These are phyloP conservation scores for Leucopsar rothschildi DNA, from an alignment of 2,113 vertebrate species.

Conservation along the genomic window DNA sequence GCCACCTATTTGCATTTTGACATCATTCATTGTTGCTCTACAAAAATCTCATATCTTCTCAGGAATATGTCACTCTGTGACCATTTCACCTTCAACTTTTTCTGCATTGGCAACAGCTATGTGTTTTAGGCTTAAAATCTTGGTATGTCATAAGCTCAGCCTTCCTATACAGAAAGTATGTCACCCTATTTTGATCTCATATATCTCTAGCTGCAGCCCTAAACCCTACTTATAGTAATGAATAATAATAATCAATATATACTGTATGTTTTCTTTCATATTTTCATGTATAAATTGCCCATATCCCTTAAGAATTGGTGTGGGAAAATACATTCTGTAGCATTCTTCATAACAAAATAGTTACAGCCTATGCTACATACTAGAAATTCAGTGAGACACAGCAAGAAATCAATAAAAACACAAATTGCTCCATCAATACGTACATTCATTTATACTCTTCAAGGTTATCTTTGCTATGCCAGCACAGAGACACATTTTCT, in stretches of 20 bases:
- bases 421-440: constrained; percentile 78
- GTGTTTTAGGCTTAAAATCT: not conserved
- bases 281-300: constrained; percentile 42
- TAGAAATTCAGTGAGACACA: constrained; percentile 60
- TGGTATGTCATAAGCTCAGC: not conserved
- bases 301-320: constrained; percentile 24
- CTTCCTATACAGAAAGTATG: not conserved
- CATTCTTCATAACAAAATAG: constrained; percentile 59
- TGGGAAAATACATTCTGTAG: constrained; percentile 35
- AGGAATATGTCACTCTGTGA: not conserved
- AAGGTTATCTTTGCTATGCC: constrained; percentile 73
- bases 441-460: constrained; percentile 71
- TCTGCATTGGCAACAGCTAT: not conserved
- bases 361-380: constrained; percentile 53
- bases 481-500: constrained; percentile 61
- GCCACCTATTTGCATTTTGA: not conserved
- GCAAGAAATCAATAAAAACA: constrained; percentile 73
- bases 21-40: not conserved
- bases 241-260: constrained; percentile 46
- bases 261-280: not conserved
- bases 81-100: not conserved
- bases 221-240: constrained; percentile 40
- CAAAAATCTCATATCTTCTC: not conserved
- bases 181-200: not conserved
- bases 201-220: not conserved